Evolutionary conservation across 2,888 invertebrate genomes (phyloP).

Genomic region (Girardia tigrina): DNA sequence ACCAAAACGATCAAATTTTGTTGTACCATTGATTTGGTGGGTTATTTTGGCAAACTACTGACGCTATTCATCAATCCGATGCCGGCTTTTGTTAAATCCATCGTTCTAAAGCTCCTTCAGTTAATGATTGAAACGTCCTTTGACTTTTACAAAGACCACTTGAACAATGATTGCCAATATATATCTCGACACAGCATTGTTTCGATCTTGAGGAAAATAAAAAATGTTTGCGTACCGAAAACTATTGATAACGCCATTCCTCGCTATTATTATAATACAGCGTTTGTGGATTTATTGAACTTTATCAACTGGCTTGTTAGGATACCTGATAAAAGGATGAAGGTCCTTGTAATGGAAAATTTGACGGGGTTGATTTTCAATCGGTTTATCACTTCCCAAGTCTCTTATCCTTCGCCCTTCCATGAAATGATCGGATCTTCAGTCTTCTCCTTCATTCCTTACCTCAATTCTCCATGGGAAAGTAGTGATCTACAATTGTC

Average conservation of each 20-base stretch:
- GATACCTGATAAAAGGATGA: neutral
- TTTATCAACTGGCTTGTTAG: neutral
- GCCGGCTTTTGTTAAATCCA: neutral
- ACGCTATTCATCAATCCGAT: neutral
- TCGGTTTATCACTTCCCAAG: neutral
- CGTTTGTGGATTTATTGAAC: neutral
- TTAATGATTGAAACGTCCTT: neutral
- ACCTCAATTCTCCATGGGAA: neutral
- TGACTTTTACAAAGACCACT: neutral
- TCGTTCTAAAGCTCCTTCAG: neutral
- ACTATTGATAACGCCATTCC: neutral
- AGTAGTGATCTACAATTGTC: neutral
- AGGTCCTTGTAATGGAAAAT: neutral
- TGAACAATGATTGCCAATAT: neutral
- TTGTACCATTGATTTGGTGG: conserved; percentile 6
- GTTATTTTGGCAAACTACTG: neutral
- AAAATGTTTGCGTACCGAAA: neutral
- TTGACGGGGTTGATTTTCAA: neutral
- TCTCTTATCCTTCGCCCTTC: neutral
- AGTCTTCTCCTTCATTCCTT: neutral
- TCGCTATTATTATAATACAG: neutral
- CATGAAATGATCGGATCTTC: neutral
- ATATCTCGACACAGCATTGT: neutral
- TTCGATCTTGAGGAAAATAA: neutral
- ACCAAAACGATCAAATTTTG: neutral